These are phyloP conservation scores for Eurypyga helias DNA, from an alignment of 2,113 vertebrate species.

Conservation along the genomic window DNA sequence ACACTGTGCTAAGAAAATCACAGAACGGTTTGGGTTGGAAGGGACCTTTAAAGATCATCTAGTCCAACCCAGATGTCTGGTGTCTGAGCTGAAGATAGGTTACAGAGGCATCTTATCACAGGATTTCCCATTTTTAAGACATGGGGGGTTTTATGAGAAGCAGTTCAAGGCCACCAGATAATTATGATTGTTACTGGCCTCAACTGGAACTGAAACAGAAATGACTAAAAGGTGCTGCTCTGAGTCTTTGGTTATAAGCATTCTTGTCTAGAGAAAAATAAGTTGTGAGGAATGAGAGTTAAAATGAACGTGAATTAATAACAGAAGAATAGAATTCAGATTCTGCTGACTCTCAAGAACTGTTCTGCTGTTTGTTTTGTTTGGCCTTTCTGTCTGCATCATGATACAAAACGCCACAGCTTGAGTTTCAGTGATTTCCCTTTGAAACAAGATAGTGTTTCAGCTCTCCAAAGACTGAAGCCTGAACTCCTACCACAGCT, in stretches of 20 bases:
- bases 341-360: conserved; percentile 48
- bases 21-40: background rate
- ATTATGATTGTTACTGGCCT: background rate
- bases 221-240: background rate
- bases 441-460: conserved; percentile 28
- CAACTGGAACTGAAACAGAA: background rate
- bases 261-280: background rate
- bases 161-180: background rate
- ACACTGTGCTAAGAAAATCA: background rate
- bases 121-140: background rate
- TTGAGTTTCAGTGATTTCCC: background rate
- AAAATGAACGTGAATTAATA: conserved; percentile 44
- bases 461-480: background rate
- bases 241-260: background rate
- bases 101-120: background rate
- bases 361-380: conserved; percentile 29
- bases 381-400: conserved; percentile 17
- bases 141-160: background rate
- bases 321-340: background rate
- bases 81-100: background rate
- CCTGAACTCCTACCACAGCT: background rate
- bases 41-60: background rate
- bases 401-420: background rate
- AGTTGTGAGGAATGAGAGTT: background rate
- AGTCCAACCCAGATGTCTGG: background rate